Evolutionary conservation across 2,113 vertebrate species (phyloP).

Genomic region (Dendropsophus ebraccatus): DNA sequence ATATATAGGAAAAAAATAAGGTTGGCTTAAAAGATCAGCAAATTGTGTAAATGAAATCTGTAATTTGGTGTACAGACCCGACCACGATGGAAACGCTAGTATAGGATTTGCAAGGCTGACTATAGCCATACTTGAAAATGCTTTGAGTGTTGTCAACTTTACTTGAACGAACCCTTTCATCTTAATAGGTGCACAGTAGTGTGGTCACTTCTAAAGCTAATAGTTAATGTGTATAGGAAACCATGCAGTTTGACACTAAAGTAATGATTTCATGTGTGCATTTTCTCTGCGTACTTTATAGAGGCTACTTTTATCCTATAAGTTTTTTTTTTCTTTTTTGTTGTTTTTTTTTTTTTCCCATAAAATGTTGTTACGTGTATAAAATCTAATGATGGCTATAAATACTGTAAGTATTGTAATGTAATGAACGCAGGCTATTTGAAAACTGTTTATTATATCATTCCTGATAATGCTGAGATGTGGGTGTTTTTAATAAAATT

Average conservation of each 20-base stretch:
- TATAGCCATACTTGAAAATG: slow-evolving; percentile 98
- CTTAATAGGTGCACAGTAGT: slow-evolving; percentile 83
- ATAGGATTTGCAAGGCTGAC: slow-evolving; percentile 84
- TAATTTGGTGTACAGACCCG: slow-evolving; percentile 82
- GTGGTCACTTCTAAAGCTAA: slow-evolving; percentile 85
- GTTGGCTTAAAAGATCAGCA: slow-evolving; percentile 60
- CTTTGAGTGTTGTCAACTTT: slow-evolving; percentile 91
- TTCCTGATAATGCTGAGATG: slow-evolving; percentile 98
- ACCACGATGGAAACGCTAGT: slow-evolving; percentile 72
- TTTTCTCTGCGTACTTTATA: slow-evolving; percentile 80
- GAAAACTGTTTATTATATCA: slow-evolving; percentile 99
- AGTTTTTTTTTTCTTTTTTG: slow-evolving; percentile 64
- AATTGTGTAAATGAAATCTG: slow-evolving; percentile 72
- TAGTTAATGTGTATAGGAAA: slow-evolving; percentile 81
- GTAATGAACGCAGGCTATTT: slow-evolving; percentile 98
- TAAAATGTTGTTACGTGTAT: slow-evolving; percentile 86
- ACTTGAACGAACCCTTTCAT: slow-evolving; percentile 94
- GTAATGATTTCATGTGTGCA: slow-evolving; percentile 79
- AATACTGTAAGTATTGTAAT: slow-evolving; percentile 99
- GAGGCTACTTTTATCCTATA: slow-evolving; percentile 66
- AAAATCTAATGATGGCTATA: slow-evolving; percentile 86
- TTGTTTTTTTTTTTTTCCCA: slow-evolving; percentile 74
- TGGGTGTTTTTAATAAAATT: slow-evolving; percentile 99
- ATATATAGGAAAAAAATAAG: slow-evolving; percentile 54
- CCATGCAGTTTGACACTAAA: slow-evolving; percentile 93